Conservation (phyloP, 2,113 vertebrate genomes). For the Pteropus alecto region DNA sequence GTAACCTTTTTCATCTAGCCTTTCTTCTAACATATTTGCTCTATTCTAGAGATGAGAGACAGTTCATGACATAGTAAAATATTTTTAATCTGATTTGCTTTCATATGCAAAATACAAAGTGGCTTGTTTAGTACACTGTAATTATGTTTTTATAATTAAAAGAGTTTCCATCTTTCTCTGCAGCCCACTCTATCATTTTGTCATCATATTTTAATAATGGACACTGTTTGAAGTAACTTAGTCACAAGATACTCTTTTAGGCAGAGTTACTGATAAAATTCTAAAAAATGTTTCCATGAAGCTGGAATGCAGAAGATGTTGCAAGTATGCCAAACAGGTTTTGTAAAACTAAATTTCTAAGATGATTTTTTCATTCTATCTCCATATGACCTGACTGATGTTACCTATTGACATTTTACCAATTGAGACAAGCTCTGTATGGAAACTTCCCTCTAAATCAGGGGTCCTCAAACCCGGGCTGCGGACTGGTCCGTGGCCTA, state of each 20-base stretch:
- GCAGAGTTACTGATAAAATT: background rate
- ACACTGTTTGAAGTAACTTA: background rate
- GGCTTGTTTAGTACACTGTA: background rate
- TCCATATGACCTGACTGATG: background rate
- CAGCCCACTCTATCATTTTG: background rate
- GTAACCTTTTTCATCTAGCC: background rate
- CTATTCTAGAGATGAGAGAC: background rate
- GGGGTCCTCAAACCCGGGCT: no score
- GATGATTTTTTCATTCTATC: background rate
- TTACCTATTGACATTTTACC: background rate
- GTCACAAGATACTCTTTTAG: background rate
- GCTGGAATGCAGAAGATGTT: background rate
- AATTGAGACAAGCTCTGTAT: background rate
- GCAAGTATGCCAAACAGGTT: background rate
- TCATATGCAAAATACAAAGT: background rate
- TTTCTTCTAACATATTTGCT: background rate
- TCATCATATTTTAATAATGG: background rate
- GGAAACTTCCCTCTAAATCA: background rate
- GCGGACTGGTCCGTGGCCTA: no score
- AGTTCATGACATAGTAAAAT: background rate
- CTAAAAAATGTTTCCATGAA: background rate
- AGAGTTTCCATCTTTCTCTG: background rate
- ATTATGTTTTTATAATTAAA: background rate
- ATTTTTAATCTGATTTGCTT: background rate
- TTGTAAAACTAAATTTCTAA: background rate